Evolutionary conservation across 2,797 vertebrate species (phyloP).

Genomic region (Brachyrhaphis roseni): DNA sequence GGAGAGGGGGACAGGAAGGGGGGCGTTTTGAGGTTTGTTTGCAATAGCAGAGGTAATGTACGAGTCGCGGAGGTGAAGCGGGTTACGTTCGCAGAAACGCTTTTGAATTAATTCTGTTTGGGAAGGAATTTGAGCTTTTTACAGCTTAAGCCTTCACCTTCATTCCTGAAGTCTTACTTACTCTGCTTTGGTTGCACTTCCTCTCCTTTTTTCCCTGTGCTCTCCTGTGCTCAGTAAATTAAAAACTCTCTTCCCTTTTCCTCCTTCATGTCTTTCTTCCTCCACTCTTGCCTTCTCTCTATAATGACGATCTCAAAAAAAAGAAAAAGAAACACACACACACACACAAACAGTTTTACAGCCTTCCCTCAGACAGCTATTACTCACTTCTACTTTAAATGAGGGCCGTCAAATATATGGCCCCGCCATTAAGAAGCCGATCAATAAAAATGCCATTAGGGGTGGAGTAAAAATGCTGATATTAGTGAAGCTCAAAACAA

Average conservation of each 20-base stretch:
- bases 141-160: constrained; percentile 54
- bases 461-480: constrained; percentile 93
- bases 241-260: constrained; percentile 83
- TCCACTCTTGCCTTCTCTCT: constrained; percentile 78
- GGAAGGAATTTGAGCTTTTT: constrained; percentile 64
- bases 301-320: constrained; percentile 71
- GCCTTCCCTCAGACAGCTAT: constrained; percentile 92
- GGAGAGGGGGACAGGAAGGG: constrained; percentile 54
- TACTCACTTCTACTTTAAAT: constrained; percentile 98
- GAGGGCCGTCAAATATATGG: constrained; percentile 96
- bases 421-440: constrained; percentile 92
- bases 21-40: constrained; percentile 69
- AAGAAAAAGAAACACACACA: constrained; percentile 59
- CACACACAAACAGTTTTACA: constrained; percentile 85
- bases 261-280: constrained; percentile 65
- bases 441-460: constrained; percentile 98
- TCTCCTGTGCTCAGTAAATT: constrained; percentile 82
- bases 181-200: constrained; percentile 19
- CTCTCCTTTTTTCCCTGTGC: constrained; percentile 32
- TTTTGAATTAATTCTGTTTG: constrained; percentile 62
- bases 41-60: constrained; percentile 61
- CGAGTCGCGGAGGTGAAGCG: constrained; percentile 56
- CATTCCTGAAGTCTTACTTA: constrained; percentile 44
- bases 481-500: constrained; percentile 97
- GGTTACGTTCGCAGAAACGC: constrained; percentile 69